Percentiles rank a stretch among this genome's conserved stretches.
These are phyloP conservation scores for Falco berigora DNA, from an alignment of 2,797 vertebrate genomes.

Conservation along the genomic window DNA sequence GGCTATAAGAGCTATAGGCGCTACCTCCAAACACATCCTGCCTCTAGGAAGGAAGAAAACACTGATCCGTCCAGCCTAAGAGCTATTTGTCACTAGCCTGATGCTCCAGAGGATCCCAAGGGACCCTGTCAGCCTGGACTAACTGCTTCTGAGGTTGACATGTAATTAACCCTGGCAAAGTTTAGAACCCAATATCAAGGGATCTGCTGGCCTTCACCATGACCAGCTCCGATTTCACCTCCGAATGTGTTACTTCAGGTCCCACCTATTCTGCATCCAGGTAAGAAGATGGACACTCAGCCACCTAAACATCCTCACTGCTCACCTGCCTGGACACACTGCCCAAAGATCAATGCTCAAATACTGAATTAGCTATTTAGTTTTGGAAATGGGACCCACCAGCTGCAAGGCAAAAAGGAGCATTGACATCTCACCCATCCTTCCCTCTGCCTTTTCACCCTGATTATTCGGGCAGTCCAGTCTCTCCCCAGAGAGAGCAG, in stretches of 20 bases:
- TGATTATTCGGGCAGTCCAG: background rate
- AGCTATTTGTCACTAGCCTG: background rate
- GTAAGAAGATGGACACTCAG: background rate
- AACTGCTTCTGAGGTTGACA: background rate
- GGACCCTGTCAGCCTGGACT: background rate
- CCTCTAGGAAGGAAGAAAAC: background rate
- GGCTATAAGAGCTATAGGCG: background rate
- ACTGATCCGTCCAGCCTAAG: background rate
- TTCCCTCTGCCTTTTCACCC: background rate
- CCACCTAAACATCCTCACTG: background rate
- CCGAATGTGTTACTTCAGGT: background rate
- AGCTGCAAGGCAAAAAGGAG: background rate
- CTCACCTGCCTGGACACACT: rapidly evolving
- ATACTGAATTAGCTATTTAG: background rate
- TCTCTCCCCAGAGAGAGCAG: background rate
- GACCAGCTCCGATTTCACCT: background rate
- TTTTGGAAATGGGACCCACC: background rate
- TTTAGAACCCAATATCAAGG: background rate
- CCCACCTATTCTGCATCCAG: background rate
- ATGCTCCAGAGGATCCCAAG: background rate
- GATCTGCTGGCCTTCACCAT: background rate
- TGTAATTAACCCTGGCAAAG: background rate
- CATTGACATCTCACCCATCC: background rate
- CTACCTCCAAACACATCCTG: background rate
- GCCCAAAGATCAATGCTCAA: background rate